A percentile compares a stretch with the other conserved stretches of the same genome.
Conservation (phyloP, 1,140 invertebrate genomes). For the Drosophila bocki region DNA sequence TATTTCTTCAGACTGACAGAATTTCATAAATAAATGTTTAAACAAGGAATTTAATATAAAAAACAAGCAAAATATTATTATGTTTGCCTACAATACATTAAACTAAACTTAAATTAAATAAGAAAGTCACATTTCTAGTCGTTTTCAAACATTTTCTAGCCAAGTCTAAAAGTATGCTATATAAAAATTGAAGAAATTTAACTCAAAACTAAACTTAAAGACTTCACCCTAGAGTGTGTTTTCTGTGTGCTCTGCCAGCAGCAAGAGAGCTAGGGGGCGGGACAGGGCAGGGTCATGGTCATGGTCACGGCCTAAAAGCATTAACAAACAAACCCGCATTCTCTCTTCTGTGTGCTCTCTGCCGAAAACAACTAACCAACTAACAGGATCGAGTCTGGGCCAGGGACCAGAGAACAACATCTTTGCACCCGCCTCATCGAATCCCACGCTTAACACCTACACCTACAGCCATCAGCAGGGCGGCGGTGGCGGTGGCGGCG, state of each 20-base stretch:
- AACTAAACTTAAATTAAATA: not conserved
- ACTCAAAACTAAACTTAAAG: not conserved
- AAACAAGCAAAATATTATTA: not conserved
- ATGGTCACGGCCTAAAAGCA: not conserved
- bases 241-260: conserved; percentile 1
- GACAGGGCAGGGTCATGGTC: conserved; percentile 2
- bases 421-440: conserved; percentile 79
- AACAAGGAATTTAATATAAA: not conserved
- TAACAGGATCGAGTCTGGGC: conserved; percentile 82
- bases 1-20: not conserved
- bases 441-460: conserved; percentile 81
- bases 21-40: not conserved
- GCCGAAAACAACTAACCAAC: conserved; percentile 22
- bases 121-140: not conserved
- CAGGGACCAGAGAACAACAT: conserved; percentile 83
- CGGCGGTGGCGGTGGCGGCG: conserved; percentile 9
- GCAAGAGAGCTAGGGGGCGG: no score
- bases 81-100: not conserved
- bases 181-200: no score
- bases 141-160: not conserved
- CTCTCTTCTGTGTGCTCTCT: conserved; percentile 3
- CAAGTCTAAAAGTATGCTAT: no score
- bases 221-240: not conserved
- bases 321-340: conserved; percentile 19
- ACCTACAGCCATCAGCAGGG: conserved; percentile 62